These are phyloP conservation scores for Bimastos eiseni DNA, from an alignment of 2,888 invertebrate species.

Conservation along the genomic window DNA sequence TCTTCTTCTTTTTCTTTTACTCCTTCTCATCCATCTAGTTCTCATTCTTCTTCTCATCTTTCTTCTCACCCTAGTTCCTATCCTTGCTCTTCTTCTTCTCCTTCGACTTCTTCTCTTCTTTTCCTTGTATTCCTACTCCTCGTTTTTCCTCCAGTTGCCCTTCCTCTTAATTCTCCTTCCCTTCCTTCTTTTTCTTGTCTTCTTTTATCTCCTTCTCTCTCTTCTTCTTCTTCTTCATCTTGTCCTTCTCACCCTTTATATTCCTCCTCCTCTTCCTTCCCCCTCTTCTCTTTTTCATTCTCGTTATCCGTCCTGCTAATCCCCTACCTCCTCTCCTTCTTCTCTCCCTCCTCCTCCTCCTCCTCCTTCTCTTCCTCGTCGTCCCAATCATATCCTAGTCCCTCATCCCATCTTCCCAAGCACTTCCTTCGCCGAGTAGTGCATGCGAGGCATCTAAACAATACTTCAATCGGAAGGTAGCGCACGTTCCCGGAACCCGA, in stretches of 20 bases:
- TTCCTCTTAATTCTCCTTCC: background rate
- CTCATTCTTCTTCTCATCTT: too few species aligned
- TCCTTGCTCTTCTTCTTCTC: too few species aligned
- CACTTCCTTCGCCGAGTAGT: too few species aligned
- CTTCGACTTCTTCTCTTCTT: too few species aligned
- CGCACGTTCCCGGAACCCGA: background rate
- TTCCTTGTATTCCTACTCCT: too few species aligned
- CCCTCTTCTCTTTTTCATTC: conserved; percentile 25
- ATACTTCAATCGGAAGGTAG: background rate
- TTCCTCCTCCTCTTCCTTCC: background rate
- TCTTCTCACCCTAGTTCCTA: too few species aligned
- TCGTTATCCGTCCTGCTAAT: background rate
- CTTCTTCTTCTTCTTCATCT: too few species aligned
- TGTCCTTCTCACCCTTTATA: background rate
- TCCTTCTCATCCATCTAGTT: too few species aligned
- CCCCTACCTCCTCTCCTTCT: background rate
- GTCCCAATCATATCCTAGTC: background rate
- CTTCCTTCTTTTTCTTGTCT: conserved; percentile 26
- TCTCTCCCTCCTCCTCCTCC: conserved; percentile 10
- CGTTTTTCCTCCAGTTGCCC: too few species aligned
- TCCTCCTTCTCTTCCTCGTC: background rate
- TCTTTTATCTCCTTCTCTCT: background rate
- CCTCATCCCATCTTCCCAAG: background rate
- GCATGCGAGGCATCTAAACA: background rate
- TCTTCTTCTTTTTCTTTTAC: too few species aligned